Percentiles rank a stretch among this genome's conserved stretches.
These are phyloP conservation scores for Electrona antarctica DNA, from an alignment of 2,113 vertebrate species.

Conservation along the genomic window DNA sequence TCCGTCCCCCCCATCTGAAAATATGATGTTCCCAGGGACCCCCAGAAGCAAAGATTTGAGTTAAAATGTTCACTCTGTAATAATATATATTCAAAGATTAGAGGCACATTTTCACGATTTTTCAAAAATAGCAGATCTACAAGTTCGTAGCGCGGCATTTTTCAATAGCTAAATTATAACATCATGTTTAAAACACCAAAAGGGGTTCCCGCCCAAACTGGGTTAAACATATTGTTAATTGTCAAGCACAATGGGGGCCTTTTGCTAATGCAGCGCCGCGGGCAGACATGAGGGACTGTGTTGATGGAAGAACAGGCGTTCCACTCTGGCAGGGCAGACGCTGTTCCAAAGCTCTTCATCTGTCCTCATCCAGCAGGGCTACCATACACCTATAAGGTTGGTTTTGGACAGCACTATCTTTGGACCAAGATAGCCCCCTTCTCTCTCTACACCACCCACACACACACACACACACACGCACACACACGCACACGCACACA, in stretches of 20 bases:
- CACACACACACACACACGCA: conserved; percentile 4
- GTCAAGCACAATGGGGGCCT: conserved; percentile 72
- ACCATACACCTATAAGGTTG: conserved; percentile 67
- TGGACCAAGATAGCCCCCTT: conserved; percentile 49
- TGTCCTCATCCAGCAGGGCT: conserved; percentile 64
- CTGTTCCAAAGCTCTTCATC: conserved; percentile 73
- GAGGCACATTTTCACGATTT: too few species aligned
- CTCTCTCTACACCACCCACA: conserved; percentile 12
- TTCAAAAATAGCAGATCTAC: too few species aligned
- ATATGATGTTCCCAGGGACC: too few species aligned
- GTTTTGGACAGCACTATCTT: conserved; percentile 70
- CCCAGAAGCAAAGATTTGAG: too few species aligned
- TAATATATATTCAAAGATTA: too few species aligned
- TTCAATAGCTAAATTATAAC: too few species aligned
- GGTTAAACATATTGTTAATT: conserved; percentile 73
- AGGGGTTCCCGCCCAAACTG: too few species aligned
- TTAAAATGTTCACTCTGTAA: too few species aligned
- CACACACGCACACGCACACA: conserved; percentile 12
- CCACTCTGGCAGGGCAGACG: conserved; percentile 53
- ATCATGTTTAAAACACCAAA: too few species aligned
- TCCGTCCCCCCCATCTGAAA: too few species aligned
- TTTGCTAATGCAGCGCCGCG: conserved; percentile 45
- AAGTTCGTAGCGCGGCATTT: too few species aligned
- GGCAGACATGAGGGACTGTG: conserved; percentile 62
- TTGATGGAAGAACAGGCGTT: conserved; percentile 69